Conservation (phyloP, 1,140 invertebrate species). For the Aleiodes sp. region DNA sequence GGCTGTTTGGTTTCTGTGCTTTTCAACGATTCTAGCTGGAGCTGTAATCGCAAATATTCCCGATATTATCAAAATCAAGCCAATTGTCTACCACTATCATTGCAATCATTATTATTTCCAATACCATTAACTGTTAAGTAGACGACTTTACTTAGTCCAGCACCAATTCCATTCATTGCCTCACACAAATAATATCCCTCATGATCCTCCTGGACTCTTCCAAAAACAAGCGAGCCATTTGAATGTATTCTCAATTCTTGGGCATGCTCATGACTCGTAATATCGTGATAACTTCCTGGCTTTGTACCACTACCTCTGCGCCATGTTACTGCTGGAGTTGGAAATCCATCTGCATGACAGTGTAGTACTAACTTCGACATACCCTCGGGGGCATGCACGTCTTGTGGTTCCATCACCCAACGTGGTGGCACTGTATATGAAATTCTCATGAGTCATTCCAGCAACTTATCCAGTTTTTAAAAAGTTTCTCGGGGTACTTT, state of each 20-base stretch:
- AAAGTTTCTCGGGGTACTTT: too few relatives aligned
- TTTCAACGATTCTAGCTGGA: slow-evolving; percentile 79
- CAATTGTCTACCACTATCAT: not conserved
- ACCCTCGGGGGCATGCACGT: slow-evolving; percentile 85
- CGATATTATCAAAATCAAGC: not conserved
- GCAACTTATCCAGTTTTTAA: too few relatives aligned
- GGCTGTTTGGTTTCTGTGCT: slow-evolving; percentile 72
- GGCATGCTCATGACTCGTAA: slow-evolving; percentile 64
- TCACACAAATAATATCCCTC: slow-evolving; percentile 93
- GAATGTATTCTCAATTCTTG: slow-evolving; percentile 74
- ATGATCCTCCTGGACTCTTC: slow-evolving; percentile 82
- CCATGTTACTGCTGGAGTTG: slow-evolving; percentile 88
- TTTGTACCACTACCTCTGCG: slow-evolving; percentile 82
- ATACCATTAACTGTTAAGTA: slow-evolving; percentile 88
- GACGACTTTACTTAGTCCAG: slow-evolving; percentile 87
- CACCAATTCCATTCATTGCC: slow-evolving; percentile 89
- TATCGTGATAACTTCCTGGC: slow-evolving; percentile 87
- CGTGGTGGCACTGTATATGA: slow-evolving; percentile 80
- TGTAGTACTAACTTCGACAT: slow-evolving; percentile 81
- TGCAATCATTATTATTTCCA: slow-evolving; percentile 42
- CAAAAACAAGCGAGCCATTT: slow-evolving; percentile 84
- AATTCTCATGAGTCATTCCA: too few relatives aligned
- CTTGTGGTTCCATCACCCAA: slow-evolving; percentile 89
- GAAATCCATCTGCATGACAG: slow-evolving; percentile 92
- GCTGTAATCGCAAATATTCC: slow-evolving; percentile 66